These are phyloP conservation scores for Leucophenga maculata DNA, from an alignment of 2,888 invertebrate genomes.

Conservation along the genomic window DNA sequence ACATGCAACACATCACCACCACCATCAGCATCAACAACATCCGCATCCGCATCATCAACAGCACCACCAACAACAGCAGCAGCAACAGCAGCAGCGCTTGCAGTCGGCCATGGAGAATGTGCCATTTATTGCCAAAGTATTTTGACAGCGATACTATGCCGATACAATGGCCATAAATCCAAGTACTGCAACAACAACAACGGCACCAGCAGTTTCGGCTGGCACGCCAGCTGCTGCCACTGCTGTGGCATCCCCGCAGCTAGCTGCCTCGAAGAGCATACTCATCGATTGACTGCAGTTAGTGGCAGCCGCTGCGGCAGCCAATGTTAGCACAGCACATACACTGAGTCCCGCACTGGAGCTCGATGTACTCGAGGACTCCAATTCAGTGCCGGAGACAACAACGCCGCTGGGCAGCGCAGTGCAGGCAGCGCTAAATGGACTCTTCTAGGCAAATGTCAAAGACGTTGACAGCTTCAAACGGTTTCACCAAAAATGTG, in stretches of 20 bases:
- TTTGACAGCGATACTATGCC: slow-evolving; percentile 73
- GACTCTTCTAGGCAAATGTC: slow-evolving; percentile 47
- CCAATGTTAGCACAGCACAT: slow-evolving; percentile 10
- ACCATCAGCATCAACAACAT: slow-evolving; percentile 38
- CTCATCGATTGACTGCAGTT: slow-evolving; percentile 72
- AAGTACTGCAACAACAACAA: slow-evolving; percentile 36
- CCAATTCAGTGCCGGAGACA: not conserved
- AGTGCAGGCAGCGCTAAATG: slow-evolving; percentile 62
- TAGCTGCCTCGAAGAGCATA: slow-evolving; percentile 54
- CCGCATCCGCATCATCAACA: slow-evolving; percentile 47
- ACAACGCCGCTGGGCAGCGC: slow-evolving; percentile 57
- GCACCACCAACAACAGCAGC: slow-evolving; percentile 46
- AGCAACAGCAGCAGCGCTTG: slow-evolving; percentile 55
- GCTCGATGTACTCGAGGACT: slow-evolving; percentile 40
- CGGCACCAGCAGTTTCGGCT: slow-evolving; percentile 35
- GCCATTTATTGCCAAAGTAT: slow-evolving; percentile 73
- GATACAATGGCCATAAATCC: slow-evolving; percentile 62
- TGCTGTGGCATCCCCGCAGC: slow-evolving; percentile 25
- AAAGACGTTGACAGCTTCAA: slow-evolving; percentile 30
- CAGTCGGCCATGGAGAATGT: slow-evolving; percentile 65
- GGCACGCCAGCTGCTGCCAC: slow-evolving; percentile 22
- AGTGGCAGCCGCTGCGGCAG: slow-evolving; percentile 57
- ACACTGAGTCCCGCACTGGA: slow-evolving; percentile 3
- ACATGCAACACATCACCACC: slow-evolving; percentile 36
- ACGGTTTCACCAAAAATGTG: slow-evolving; percentile 60